A percentile compares a stretch with the other conserved stretches of the same genome.
phyloP scores from a whole-genome alignment of 2,113 vertebrate genomes.

The Nesoenas mayeri region DNA sequence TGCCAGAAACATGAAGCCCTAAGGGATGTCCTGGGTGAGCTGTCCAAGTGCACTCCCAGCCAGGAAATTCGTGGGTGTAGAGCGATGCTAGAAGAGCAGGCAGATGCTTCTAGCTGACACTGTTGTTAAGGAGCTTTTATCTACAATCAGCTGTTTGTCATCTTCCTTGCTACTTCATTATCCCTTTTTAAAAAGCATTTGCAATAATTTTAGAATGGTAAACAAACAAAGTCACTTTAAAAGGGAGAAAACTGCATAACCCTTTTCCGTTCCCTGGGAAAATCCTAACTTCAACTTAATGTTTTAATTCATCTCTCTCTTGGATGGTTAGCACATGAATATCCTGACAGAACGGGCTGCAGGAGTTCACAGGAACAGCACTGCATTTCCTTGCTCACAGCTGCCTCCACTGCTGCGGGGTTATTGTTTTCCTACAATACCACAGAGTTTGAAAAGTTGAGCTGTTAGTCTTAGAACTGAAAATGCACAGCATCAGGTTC shows the following conservation, averaged over 20 bases:
- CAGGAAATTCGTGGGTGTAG: conserved; percentile 69
- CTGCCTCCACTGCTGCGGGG: conserved; percentile 8
- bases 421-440: conserved; percentile 34
- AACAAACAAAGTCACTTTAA: conserved; percentile 52
- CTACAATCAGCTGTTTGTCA: conserved; percentile 64
- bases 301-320: conserved; percentile 49
- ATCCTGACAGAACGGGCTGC: neutral
- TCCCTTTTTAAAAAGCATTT: conserved; percentile 28
- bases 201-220: conserved; percentile 43
- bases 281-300: conserved; percentile 49
- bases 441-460: conserved; percentile 48
- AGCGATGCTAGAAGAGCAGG: conserved; percentile 49
- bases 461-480: neutral
- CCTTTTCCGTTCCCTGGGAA: conserved; percentile 64
- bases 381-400: conserved; percentile 36
- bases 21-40: conserved; percentile 51
- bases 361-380: conserved; percentile 40
- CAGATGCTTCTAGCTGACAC: conserved; percentile 55
- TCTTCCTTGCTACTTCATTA: conserved; percentile 49
- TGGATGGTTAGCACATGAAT: conserved; percentile 28
- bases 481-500: neutral
- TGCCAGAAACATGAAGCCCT: conserved; percentile 61
- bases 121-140: conserved; percentile 48
- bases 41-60: conserved; percentile 49
- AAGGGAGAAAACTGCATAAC: conserved; percentile 48